A percentile compares a stretch with the other conserved stretches of the same genome.
Conservation (phyloP, 2,888 invertebrate genomes). For the Vesta saturnalis region DNA sequence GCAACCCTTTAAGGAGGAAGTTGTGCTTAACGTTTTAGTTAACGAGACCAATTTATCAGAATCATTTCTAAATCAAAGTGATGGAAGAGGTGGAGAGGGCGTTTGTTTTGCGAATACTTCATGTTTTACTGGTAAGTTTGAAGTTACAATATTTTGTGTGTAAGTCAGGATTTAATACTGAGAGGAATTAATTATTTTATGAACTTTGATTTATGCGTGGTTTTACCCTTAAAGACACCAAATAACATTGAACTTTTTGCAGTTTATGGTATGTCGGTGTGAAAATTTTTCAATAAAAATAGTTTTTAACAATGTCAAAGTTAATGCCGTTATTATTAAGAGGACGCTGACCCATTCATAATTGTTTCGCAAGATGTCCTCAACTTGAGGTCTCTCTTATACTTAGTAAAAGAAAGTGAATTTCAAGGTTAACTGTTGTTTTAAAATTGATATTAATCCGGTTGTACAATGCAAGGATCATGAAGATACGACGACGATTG, state of each 20-base stretch:
- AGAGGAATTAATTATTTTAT: no score
- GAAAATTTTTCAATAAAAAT: not conserved
- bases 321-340: conserved; percentile 6
- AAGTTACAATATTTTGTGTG: no score
- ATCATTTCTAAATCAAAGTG: not conserved
- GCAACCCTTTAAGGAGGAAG: not conserved
- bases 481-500: conserved; percentile 17
- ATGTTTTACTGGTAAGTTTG: not conserved
- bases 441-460: no score
- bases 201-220: no score
- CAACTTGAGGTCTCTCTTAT: conserved; percentile 11
- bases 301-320: conserved; percentile 7
- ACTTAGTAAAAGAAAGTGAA: conserved; percentile 11
- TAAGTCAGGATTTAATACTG: no score
- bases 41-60: no score
- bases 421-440: conserved; percentile 2
- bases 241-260: not conserved
- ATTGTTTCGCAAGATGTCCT: conserved; percentile 12
- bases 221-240: not conserved
- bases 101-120: not conserved
- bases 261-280: no score
- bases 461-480: not conserved
- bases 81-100: not conserved
- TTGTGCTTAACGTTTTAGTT: not conserved
- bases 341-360: conserved; percentile 15